Conservation (phyloP, 2,113 vertebrate species). For the Origma solitaria region DNA sequence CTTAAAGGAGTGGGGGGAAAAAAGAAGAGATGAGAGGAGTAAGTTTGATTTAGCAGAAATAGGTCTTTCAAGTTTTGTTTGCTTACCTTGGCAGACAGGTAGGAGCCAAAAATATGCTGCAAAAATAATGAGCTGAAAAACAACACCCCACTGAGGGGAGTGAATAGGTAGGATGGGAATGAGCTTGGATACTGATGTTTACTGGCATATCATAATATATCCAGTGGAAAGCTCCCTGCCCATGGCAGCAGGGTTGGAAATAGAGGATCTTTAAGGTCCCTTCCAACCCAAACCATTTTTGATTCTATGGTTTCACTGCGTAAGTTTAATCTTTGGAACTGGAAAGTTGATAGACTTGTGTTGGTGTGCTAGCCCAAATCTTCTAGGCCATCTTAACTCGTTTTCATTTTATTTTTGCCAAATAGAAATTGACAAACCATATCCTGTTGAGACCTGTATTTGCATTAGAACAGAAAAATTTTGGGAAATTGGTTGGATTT, state of each 20-base stretch:
- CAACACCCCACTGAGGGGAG: rapidly evolving
- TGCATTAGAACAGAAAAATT: background rate
- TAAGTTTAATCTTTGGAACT: background rate
- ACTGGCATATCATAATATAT: no score
- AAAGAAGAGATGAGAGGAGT: background rate
- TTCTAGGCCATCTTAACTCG: background rate
- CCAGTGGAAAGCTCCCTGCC: background rate
- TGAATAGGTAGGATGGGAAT: background rate
- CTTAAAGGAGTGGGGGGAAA: background rate
- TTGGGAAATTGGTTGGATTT: background rate
- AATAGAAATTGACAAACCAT: background rate
- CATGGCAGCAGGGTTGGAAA: background rate
- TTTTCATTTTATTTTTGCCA: background rate
- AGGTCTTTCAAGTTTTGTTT: background rate
- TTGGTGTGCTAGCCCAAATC: background rate
- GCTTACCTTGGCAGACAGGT: background rate
- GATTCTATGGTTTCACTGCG: rapidly evolving
- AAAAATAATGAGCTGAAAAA: background rate
- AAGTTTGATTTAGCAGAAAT: conserved; percentile 22
- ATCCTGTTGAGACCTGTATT: background rate
- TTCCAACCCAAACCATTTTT: background rate
- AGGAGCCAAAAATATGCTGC: background rate
- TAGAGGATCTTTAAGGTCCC: background rate
- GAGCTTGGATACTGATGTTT: background rate
- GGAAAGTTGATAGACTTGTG: background rate